Evolutionary conservation across 2,797 vertebrate genomes (phyloP).

Genomic region (Catharus ustulatus): DNA sequence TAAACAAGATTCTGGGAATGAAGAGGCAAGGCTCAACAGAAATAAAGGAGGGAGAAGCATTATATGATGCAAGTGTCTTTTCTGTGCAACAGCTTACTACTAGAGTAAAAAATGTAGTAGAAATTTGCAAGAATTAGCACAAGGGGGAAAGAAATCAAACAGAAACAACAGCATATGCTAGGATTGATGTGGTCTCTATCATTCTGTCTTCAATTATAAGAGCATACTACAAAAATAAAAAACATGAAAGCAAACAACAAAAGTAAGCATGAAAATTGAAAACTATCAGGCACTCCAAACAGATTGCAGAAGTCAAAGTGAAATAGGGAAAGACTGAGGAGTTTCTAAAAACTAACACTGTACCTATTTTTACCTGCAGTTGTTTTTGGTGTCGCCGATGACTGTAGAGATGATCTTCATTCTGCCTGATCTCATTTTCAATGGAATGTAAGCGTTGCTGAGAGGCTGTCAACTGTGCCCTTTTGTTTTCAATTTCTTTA

Average conservation of each 20-base stretch:
- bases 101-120: not conserved
- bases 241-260: not conserved
- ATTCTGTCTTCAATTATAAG: not conserved
- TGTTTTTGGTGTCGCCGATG: slow-evolving; percentile 77
- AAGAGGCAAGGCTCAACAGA: not conserved
- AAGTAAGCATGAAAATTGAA: not conserved
- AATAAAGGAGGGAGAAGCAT: not conserved
- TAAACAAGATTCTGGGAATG: not conserved
- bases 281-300: not conserved
- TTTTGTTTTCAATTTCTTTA: slow-evolving; percentile 82
- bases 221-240: not conserved
- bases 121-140: not conserved
- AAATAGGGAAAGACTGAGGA: not conserved
- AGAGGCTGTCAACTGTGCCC: slow-evolving; percentile 69
- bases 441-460: slow-evolving; percentile 72
- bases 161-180: not conserved
- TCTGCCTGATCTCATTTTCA: slow-evolving; percentile 79
- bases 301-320: not conserved
- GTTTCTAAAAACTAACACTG: not conserved
- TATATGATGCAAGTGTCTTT: not conserved
- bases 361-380: slow-evolving; percentile 78
- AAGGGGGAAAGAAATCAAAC: not conserved
- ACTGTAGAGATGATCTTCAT: slow-evolving; percentile 75
- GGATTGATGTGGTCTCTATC: not conserved
- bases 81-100: not conserved